Evolutionary conservation across 2,888 invertebrate genomes (phyloP), one percentile per base, ranked within the genome.

Genomic region (Shargacucullia verbasci): DNA sequence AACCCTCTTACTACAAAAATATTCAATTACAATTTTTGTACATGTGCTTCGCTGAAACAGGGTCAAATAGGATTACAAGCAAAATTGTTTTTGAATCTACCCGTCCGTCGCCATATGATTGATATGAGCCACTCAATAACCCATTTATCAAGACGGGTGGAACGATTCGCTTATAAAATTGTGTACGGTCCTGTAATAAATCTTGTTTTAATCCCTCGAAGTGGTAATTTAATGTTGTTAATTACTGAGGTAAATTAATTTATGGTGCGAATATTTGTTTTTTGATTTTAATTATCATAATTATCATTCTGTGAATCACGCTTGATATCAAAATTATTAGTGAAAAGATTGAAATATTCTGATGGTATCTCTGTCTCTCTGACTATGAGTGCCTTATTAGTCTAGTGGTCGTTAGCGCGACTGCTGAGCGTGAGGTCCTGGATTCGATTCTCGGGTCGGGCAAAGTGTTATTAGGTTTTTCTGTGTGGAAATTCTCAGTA

Each of bases 51-150:
- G 49, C n/a, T 49, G 38, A 10, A 75, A 59, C 13, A 38, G 62
- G 71, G 59, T 65, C 62, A 49, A 59, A 56, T 25, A 20, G 66
- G 54, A 69, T 73, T 68, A 73, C 40, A 59, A 46, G 48, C 40
- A 47, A 76, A 74, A 74, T 75, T 74, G 65, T 74, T 77, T 77
- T 70, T 13, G 15, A 50, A 70, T 74, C 47, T 47, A 55, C 60
- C 56, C 62, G 34, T 45, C 56, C 44, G 40, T 53, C 52, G 54
- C 6, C 31, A 46, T 47, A 62, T 70, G 78, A 77, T 75, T 70
- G 78, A 77, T 77, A 70, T 58, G 56, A 59, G 47, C 67, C 62
- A 70, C 71, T 77, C 60, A 67, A 77, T 74, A 65, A 37, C 67
- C 59, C 78, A 59, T 75, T 77, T 77, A 77, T 77, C 78, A 75